Percentiles rank a stretch among this genome's conserved stretches.
These are phyloP conservation scores for Margarornis squamiger DNA, from an alignment of 2,797 vertebrate species.

Conservation along the genomic window DNA sequence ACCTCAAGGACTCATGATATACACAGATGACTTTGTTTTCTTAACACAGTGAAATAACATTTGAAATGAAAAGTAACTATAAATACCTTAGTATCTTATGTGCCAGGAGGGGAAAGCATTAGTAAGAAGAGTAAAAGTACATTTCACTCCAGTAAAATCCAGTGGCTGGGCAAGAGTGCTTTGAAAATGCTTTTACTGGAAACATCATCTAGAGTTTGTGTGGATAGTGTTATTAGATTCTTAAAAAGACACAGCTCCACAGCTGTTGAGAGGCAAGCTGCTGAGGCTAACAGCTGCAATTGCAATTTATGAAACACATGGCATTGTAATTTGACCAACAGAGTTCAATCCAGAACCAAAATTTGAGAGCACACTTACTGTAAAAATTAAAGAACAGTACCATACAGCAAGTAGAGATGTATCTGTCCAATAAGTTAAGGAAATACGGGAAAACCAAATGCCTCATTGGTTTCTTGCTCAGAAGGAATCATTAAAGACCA, in stretches of 20 bases:
- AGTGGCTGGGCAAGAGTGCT: slow-evolving; percentile 2
- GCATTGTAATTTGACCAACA: background rate
- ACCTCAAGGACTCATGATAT: background rate
- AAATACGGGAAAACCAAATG: background rate
- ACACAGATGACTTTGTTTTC: background rate
- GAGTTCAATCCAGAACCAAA: background rate
- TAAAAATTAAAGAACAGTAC: background rate
- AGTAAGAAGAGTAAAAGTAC: background rate
- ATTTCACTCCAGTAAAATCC: slow-evolving; percentile 1
- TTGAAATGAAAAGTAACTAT: background rate
- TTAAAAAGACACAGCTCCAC: background rate
- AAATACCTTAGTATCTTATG: background rate
- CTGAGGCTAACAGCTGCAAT: slow-evolving; percentile 22
- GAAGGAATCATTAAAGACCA: background rate
- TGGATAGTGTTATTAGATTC: background rate
- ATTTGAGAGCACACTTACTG: background rate
- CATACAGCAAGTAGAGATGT: background rate
- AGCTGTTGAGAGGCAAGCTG: background rate
- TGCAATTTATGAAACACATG: slow-evolving; percentile 16
- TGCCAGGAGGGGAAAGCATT: background rate
- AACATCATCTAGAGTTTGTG: slow-evolving; percentile 7
- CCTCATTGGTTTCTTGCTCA: background rate
- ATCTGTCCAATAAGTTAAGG: background rate
- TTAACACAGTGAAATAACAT: background rate
- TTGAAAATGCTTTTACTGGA: slow-evolving; percentile 55